Base-by-base conservation (phyloP, 2,888 invertebrate species). In the Dicycla oo region DNA sequence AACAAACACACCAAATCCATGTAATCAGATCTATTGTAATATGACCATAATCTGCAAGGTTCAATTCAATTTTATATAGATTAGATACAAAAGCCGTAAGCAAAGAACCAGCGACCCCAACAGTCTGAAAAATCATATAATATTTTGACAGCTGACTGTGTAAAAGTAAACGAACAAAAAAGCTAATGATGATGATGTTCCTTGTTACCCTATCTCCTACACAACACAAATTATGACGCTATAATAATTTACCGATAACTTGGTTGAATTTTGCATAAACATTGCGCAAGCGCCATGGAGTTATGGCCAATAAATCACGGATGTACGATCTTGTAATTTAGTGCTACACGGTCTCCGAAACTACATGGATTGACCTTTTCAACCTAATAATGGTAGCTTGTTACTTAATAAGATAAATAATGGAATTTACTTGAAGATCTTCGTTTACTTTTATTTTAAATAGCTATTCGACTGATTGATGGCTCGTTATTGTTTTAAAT, bases 261-360 rank as follows among this genome's bases (percentile, higher is more conserved):
- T 54, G n/a, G 57, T 61, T 58, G 68, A 66, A 76, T 84, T 83
- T 81, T 80, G 73, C 82, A 78, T 86, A 81, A 84, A 79, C 53
- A 74, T 82, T 81, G 56, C 68, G 49, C 53, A 81, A 78, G 73
- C 57, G 56, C 45, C 58, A 53, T 38, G 49, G 57, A 43, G 73
- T 58, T 73, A 78, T 71, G 23, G 62, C 5, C 71, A 43, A 80
- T 86, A 84, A 84, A 80, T 85, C 86, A 73, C 65, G 73, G 72
- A 75, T 77, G 71, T 73, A 68, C 74, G 45, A 72, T 77, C 64
- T 69, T 72, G 67, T 58, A 68, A 67, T 66, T 75, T 69, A 63
- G 51, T 13, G 56, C 53, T 38, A 63, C 63, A 80, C 11, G 56
- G 62, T 3, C 57, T 65, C 76, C 38, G 23, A 11, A 51, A 45